A percentile compares a stretch with the other conserved stretches of the same genome.
These are phyloP conservation scores for Campylomormyrus numenius DNA, from an alignment of 2,113 vertebrate genomes.

Conservation along the genomic window DNA sequence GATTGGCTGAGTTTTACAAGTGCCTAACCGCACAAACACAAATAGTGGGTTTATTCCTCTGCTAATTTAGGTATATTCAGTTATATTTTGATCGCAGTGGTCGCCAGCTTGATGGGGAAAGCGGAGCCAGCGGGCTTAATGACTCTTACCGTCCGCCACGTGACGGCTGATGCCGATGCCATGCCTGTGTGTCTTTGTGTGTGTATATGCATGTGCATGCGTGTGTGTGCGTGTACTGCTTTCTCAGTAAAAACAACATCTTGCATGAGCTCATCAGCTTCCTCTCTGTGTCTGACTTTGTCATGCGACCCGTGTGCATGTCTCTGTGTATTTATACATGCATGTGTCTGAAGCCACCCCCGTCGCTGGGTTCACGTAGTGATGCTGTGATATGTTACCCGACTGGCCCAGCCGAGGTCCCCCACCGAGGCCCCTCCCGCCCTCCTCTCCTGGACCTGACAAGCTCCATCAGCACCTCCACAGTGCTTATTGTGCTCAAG, in stretches of 20 bases:
- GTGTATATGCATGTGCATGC: constrained; percentile 11
- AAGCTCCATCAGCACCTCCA: background rate
- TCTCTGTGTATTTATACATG: background rate
- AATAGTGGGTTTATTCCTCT: background rate
- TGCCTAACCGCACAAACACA: constrained; percentile 7
- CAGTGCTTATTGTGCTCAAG: background rate
- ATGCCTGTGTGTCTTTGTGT: constrained; percentile 25
- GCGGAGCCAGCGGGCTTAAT: background rate
- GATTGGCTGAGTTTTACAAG: constrained; percentile 9
- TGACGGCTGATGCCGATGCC: background rate
- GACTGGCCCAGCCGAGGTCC: background rate
- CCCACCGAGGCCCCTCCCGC: background rate
- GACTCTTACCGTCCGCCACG: background rate
- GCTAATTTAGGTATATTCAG: constrained; percentile 5
- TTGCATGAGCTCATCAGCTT: constrained; percentile 37
- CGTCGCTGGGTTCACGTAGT: background rate
- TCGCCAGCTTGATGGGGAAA: background rate
- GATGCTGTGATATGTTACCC: background rate
- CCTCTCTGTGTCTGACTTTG: constrained; percentile 27
- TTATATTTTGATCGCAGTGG: background rate
- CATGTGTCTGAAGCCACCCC: background rate
- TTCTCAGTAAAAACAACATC: constrained; percentile 59
- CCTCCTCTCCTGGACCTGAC: background rate
- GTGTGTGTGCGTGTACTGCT: constrained; percentile 20
- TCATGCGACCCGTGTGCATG: background rate